Conservation (phyloP, 1,140 invertebrate genomes). For the Bombus impatiens region DNA sequence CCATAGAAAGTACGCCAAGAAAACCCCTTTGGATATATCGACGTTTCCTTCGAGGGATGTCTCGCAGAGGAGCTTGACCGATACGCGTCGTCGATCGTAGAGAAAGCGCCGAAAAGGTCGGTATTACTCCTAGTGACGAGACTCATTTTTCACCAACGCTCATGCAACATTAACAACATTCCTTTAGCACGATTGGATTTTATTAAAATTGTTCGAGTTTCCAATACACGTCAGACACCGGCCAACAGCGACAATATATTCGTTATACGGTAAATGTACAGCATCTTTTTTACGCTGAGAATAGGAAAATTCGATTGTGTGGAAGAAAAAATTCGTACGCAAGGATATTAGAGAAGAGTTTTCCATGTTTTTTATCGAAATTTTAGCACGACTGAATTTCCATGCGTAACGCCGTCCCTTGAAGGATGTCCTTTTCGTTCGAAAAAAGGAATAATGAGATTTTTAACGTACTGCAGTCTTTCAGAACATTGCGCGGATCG, state of each 20-base stretch:
- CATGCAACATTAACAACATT: not conserved
- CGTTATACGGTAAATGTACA: slow-evolving; percentile 25
- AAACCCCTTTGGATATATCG: slow-evolving; percentile 59
- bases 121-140: not conserved
- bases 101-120: not conserved
- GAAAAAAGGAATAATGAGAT: not conserved
- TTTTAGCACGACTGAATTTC: slow-evolving; percentile 22
- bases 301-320: slow-evolving; percentile 7
- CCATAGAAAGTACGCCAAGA: slow-evolving; percentile 61
- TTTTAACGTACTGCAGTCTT: slow-evolving; percentile 31
- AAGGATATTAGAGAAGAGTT: not conserved
- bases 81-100: not conserved
- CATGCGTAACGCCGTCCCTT: slow-evolving; percentile 46
- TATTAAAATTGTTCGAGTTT: slow-evolving; percentile 5
- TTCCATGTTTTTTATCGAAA: slow-evolving; percentile 37
- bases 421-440: slow-evolving; percentile 58
- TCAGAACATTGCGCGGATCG: slow-evolving; percentile 1
- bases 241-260: slow-evolving; percentile 55
- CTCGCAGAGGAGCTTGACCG: slow-evolving; percentile 22
- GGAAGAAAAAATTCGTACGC: not conserved
- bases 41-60: slow-evolving; percentile 64
- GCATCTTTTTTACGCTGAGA: slow-evolving; percentile 15
- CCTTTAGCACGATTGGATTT: not conserved
- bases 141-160: not conserved
- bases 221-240: slow-evolving; percentile 24